Evolutionary conservation across 2,888 invertebrate species (phyloP), one percentile per base, ranked within the genome.

Genomic region (Nymphalis urticae): DNA sequence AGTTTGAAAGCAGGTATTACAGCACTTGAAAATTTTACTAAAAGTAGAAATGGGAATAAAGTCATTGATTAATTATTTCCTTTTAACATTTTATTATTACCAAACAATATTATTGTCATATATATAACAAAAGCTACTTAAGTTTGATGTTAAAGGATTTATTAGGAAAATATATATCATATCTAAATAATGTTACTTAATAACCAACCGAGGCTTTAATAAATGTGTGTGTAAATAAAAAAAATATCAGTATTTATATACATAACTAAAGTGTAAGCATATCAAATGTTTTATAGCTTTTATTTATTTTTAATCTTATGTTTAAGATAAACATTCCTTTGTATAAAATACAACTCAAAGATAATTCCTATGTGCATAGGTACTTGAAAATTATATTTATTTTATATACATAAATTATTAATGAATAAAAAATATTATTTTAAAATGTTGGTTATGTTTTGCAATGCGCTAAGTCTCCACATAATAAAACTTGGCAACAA

Each of bases 1-100:
- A 96, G 96, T 54, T 91, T 97, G 19, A 93, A 95, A 77, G 95
- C 97, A n/a, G 96, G 96, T 9, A 94, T 95, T 79, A 92, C 94
- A 66, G 95, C 95, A 1, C 95, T 97, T 93, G 94, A 96, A 79
- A 93, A 96, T 77, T 89, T 87, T 64, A 84, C 76, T 62, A 83
- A 73, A 67, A 82, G 81, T 3, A 83, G 82, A 69, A 76, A 62
- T 75, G 48, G 77, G n/a, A 53, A 48, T 9, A 48, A 76, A 68
- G 66, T n/a, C 61, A 54, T 48, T 54, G 65, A 73, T 24, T 69
- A 64, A 62, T 24, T 60, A 21, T 48, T 3, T 5, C 1, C 16
- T 6, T n/a, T 50, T 50, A 50, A 50, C 9, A 7, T 9, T 42
- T 42, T 42, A 42, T 42, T 42, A 10, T 42, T 1, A 36, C 10